These are phyloP conservation scores for Colletes latitarsis DNA, from an alignment of 1,140 invertebrate genomes.

Conservation along the genomic window DNA sequence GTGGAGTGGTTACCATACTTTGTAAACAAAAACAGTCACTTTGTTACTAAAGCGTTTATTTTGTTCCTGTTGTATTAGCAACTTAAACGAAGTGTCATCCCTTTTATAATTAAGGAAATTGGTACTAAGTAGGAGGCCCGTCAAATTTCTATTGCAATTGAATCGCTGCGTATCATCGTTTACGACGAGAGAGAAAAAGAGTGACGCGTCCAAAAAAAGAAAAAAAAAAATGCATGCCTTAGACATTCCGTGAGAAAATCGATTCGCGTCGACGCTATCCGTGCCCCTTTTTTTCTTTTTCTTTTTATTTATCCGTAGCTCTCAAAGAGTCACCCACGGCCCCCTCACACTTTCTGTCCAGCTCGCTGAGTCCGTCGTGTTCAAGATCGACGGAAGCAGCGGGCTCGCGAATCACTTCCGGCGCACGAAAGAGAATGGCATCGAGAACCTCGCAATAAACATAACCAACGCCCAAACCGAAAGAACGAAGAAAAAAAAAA, in stretches of 20 bases:
- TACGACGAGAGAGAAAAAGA: neutral
- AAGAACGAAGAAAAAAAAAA: neutral
- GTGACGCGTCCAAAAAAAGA: neutral
- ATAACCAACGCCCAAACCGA: neutral
- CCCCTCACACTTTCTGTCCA: slow-evolving; percentile 40
- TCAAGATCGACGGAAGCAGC: neutral
- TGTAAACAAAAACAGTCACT: too few relatives aligned
- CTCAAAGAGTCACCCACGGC: slow-evolving; percentile 22
- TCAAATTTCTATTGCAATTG: neutral
- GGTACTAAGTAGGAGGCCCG: too few relatives aligned
- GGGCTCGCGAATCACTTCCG: neutral
- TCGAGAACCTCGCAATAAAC: slow-evolving; percentile 60
- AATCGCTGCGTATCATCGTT: slow-evolving; percentile 16
- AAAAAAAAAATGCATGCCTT: slow-evolving; percentile 20
- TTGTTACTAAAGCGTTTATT: too few relatives aligned
- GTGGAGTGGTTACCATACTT: neutral
- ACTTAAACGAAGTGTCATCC: too few relatives aligned
- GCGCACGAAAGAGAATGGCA: slow-evolving; percentile 37
- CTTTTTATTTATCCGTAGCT: slow-evolving; percentile 21
- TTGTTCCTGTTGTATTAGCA: too few relatives aligned
- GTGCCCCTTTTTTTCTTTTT: neutral
- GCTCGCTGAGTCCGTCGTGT: neutral
- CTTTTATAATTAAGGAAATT: too few relatives aligned
- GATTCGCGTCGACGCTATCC: neutral
- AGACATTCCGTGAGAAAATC: slow-evolving; percentile 40